Conservation (phyloP, 2,888 invertebrate genomes). For the Dromius quadrimaculatus region DNA sequence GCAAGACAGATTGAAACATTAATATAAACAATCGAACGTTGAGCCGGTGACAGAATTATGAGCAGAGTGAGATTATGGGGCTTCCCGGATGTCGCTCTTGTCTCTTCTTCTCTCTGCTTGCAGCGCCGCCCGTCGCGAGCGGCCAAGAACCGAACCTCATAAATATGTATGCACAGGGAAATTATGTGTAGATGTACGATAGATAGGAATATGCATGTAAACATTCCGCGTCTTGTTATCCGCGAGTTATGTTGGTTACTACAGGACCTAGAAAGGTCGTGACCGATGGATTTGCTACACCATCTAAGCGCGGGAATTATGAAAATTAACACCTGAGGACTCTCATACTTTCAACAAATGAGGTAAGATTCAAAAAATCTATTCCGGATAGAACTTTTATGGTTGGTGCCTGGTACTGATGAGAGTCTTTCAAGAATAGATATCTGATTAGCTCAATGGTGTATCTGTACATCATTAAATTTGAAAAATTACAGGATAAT, state of each 20-base stretch:
- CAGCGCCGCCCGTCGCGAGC: conserved; percentile 54
- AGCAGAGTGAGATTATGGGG: conserved; percentile 62
- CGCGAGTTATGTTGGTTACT: conserved; percentile 61
- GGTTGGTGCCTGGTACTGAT: too few species aligned
- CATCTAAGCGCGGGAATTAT: conserved; percentile 27
- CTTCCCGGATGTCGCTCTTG: conserved; percentile 61
- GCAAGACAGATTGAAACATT: conserved; percentile 64
- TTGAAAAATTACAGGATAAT: too few species aligned
- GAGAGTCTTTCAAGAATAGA: too few species aligned
- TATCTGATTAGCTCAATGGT: too few species aligned
- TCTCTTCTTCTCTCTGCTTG: too few species aligned
- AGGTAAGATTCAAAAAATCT: too few species aligned
- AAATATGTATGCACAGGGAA: conserved; percentile 64
- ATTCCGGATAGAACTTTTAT: too few species aligned
- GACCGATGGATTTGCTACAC: conserved; percentile 7
- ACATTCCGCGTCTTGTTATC: conserved; percentile 66
- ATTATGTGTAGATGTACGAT: conserved; percentile 66
- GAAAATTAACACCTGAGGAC: conserved; percentile 23
- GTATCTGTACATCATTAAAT: too few species aligned
- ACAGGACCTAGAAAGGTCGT: conserved; percentile 7
- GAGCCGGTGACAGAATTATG: conserved; percentile 66
- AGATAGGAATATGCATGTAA: conserved; percentile 68
- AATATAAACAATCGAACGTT: conserved; percentile 62
- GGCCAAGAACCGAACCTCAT: conserved; percentile 59
- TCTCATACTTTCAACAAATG: conserved; percentile 14